Conservation (phyloP, 2,888 invertebrate genomes). For the Ceriagrion tenellum region DNA sequence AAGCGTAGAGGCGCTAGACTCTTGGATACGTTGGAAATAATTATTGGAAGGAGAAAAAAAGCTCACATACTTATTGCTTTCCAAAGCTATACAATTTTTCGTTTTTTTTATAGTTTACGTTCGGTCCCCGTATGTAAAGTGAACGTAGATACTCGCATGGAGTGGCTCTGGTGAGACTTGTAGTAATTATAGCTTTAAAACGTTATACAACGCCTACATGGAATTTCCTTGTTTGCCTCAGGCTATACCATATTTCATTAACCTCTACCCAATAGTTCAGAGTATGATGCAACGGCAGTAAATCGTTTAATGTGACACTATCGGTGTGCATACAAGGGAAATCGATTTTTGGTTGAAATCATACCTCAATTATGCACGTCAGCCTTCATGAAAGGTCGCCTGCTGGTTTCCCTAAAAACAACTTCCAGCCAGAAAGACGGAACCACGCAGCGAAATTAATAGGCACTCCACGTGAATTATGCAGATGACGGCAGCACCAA, state of each 20-base stretch:
- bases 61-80: too few relatives aligned
- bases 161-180: too few relatives aligned
- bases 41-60: too few relatives aligned
- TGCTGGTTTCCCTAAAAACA: not conserved
- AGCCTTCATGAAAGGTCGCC: constrained; percentile 7
- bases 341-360: not conserved
- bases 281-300: not conserved
- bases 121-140: too few relatives aligned
- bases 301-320: not conserved
- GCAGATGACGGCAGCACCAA: constrained; percentile 25
- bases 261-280: not conserved
- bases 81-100: too few relatives aligned
- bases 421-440: not conserved
- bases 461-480: constrained; percentile 8
- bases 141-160: too few relatives aligned
- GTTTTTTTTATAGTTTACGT: too few relatives aligned
- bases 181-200: not conserved
- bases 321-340: not conserved
- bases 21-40: too few relatives aligned
- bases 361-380: constrained; percentile 8
- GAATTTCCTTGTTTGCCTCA: not conserved
- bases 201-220: not conserved
- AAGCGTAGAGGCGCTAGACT: too few relatives aligned
- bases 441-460: constrained; percentile 24
- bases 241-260: not conserved